Evolutionary conservation across 2,888 invertebrate species (phyloP).

Genomic region (Andrena chrysosceles): DNA sequence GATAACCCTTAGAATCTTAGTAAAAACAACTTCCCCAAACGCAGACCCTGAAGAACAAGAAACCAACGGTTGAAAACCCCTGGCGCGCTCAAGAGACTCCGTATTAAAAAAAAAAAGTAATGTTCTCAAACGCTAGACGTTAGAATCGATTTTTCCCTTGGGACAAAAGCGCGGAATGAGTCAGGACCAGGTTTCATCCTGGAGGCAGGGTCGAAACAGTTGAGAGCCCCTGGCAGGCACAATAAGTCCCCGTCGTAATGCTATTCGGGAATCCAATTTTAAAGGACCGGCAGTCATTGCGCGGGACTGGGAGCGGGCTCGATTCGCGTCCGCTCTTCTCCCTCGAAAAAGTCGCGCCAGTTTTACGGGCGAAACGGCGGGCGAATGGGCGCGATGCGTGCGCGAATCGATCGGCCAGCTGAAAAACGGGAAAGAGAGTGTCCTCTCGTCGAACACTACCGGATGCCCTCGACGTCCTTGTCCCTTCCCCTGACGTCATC

Average conservation of each 20-base stretch:
- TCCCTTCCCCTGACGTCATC: conserved; percentile 38
- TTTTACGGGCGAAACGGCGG: conserved; percentile 20
- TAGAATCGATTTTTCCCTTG: background rate
- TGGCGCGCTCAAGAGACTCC: background rate
- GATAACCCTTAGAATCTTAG: background rate
- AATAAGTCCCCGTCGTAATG: conserved; percentile 53
- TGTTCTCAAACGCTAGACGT: background rate
- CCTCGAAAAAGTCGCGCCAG: conserved; percentile 36
- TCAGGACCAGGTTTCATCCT: background rate
- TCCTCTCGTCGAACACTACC: conserved; percentile 15
- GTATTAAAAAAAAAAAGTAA: background rate
- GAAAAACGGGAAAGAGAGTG: conserved; percentile 19
- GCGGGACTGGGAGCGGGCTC: conserved; percentile 42
- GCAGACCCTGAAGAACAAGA: background rate
- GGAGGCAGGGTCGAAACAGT: background rate
- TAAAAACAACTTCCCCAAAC: too few relatives aligned
- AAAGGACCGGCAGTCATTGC: conserved; percentile 55
- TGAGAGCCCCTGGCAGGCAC: conserved; percentile 48
- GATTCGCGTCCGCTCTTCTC: conserved; percentile 31
- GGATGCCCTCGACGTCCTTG: conserved; percentile 44
- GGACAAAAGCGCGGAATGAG: too few relatives aligned
- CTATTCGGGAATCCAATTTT: conserved; percentile 56
- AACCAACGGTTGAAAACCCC: background rate
- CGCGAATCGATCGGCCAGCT: conserved; percentile 40
- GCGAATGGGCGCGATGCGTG: conserved; percentile 10